Percentiles rank a stretch among this genome's conserved stretches.
Conservation (phyloP, 1,140 invertebrate genomes). For the Drosophila orosa region DNA sequence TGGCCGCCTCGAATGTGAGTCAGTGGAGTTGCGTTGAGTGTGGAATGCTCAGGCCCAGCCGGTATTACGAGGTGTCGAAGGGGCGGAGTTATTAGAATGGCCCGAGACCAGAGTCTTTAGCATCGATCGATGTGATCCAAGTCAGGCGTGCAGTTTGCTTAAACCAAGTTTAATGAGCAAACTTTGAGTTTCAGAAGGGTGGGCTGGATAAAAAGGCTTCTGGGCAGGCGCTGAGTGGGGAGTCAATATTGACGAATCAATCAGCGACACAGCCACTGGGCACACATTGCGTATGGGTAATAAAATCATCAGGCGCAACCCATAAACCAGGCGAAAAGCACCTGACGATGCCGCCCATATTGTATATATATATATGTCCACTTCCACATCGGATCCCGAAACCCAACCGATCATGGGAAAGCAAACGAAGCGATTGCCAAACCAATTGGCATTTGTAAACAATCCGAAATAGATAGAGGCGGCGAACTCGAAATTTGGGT, state of each 20-base stretch:
- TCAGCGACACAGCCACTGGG: conserved; percentile 57
- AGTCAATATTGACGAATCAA: conserved; percentile 78
- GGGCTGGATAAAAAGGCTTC: conserved; percentile 50
- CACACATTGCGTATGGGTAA: conserved; percentile 75
- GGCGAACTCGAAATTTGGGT: conserved; percentile 21
- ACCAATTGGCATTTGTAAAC: conserved; percentile 61
- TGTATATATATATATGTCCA: neutral
- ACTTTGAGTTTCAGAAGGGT: conserved; percentile 25
- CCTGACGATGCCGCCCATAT: conserved; percentile 18
- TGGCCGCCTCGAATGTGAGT: conserved; percentile 52
- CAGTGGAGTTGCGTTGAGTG: conserved; percentile 36
- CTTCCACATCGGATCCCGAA: conserved; percentile 19
- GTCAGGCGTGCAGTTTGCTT: conserved; percentile 47
- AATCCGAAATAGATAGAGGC: conserved; percentile 27
- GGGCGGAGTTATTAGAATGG: conserved; percentile 28
- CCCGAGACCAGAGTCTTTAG: conserved; percentile 27
- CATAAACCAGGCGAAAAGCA: conserved; percentile 57
- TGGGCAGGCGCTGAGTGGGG: conserved; percentile 52
- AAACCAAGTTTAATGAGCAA: conserved; percentile 62
- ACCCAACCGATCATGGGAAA: conserved; percentile 40
- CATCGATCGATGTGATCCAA: conserved; percentile 52
- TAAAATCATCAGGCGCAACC: conserved; percentile 78
- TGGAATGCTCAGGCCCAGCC: conserved; percentile 29
- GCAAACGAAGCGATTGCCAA: conserved; percentile 62
- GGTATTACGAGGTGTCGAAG: neutral